Evolutionary conservation across 1,140 invertebrate species (phyloP).

Genomic region (Aphaenogaster rudis): DNA sequence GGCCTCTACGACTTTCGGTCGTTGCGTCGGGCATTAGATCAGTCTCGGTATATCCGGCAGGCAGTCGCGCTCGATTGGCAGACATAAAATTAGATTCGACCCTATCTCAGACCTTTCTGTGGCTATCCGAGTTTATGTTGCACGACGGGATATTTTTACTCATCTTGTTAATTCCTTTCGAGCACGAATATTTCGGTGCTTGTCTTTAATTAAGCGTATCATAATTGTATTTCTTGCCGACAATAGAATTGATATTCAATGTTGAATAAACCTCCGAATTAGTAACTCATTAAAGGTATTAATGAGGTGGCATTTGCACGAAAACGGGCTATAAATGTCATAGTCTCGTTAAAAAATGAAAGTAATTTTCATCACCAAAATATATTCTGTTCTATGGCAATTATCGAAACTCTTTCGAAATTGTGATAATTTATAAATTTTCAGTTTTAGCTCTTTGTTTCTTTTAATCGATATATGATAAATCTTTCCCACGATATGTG

Average conservation of each 20-base stretch:
- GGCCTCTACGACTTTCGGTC: conserved; percentile 46
- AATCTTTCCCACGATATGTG: neutral
- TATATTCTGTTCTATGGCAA: neutral
- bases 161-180: neutral
- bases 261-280: neutral
- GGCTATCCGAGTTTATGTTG: conserved; percentile 25
- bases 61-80: conserved; percentile 29
- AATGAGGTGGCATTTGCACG: neutral
- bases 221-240: neutral
- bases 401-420: neutral
- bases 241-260: neutral
- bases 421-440: conserved; percentile 26
- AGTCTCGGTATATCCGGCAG: conserved; percentile 35
- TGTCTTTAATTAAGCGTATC: conserved; percentile 13
- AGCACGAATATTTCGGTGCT: neutral
- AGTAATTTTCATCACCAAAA: neutral
- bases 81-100: conserved; percentile 59
- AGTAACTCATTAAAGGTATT: neutral
- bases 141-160: conserved; percentile 49
- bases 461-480: conserved; percentile 24
- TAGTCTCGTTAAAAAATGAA: neutral
- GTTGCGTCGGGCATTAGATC: conserved; percentile 58
- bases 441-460: neutral
- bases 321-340: neutral
- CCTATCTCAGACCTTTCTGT: conserved; percentile 44